Evolutionary conservation across 2,888 invertebrate genomes (phyloP).

Genomic region (Esperia sulphurella): DNA sequence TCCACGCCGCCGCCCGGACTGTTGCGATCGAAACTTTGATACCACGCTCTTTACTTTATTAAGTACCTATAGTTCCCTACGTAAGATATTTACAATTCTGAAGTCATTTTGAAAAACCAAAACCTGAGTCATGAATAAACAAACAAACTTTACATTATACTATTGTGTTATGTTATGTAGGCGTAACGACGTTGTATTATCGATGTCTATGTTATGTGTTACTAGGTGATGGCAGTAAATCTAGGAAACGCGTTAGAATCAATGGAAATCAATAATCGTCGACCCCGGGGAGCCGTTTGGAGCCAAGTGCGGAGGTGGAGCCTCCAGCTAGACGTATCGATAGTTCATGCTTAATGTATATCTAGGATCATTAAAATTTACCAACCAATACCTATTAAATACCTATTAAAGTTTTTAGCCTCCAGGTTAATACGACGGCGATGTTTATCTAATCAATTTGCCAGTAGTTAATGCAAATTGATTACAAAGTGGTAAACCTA

Average conservation of each 20-base stretch:
- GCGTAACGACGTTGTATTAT: conserved; percentile 15
- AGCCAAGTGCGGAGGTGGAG: conserved; percentile 36
- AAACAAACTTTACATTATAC: neutral
- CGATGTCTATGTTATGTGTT: conserved; percentile 21
- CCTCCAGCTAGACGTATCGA: conserved; percentile 19
- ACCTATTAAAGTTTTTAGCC: conserved; percentile 1
- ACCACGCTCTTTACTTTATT: conserved; percentile 32
- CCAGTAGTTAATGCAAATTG: conserved; percentile 13
- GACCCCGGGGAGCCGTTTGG: conserved; percentile 60
- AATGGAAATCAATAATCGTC: conserved; percentile 66
- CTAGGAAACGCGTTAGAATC: conserved; percentile 67
- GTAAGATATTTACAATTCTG: conserved; percentile 12
- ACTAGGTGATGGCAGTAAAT: conserved; percentile 51
- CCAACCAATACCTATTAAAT: neutral
- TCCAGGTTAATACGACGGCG: conserved; percentile 1
- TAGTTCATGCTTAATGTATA: conserved; percentile 5
- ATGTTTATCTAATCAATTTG: conserved; percentile 17
- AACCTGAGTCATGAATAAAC: neutral
- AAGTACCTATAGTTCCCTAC: conserved; percentile 20
- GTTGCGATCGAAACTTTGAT: conserved; percentile 54
- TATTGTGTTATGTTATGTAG: conserved; percentile 1
- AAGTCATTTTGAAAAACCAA: neutral
- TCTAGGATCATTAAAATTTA: neutral
- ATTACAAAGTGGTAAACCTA: conserved; percentile 4
- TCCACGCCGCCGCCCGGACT: conserved; percentile 35